These are phyloP conservation scores for Pogonognathellus flavescens DNA, from an alignment of 1,140 invertebrate genomes.

Conservation along the genomic window DNA sequence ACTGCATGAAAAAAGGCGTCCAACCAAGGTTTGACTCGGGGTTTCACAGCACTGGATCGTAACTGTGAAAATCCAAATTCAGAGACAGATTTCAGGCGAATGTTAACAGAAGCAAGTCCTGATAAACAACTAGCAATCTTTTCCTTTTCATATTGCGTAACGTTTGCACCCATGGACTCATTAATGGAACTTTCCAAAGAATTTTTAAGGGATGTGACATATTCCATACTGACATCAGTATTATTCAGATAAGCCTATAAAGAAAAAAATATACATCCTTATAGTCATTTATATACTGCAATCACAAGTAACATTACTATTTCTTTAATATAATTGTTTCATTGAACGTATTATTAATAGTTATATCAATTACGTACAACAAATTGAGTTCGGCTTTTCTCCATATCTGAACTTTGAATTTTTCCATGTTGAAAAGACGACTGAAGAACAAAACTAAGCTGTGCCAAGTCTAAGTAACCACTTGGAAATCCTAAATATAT, in stretches of 20 bases:
- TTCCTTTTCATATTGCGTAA: slow-evolving; percentile 77
- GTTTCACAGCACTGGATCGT: slow-evolving; percentile 84
- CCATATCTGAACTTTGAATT: slow-evolving; percentile 83
- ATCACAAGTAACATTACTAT: slow-evolving; percentile 31
- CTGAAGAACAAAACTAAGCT: slow-evolving; percentile 84
- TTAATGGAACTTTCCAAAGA: slow-evolving; percentile 81
- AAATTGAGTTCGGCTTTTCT: slow-evolving; percentile 80
- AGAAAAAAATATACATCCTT: slow-evolving; percentile 66
- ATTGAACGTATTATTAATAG: neutral
- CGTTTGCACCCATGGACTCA: slow-evolving; percentile 74
- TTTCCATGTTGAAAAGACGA: slow-evolving; percentile 86
- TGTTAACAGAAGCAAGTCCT: slow-evolving; percentile 81
- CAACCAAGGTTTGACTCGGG: slow-evolving; percentile 87
- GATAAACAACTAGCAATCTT: slow-evolving; percentile 83
- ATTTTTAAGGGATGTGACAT: slow-evolving; percentile 84
- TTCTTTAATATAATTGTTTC: neutral
- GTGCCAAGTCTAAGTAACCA: slow-evolving; percentile 85
- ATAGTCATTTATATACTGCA: slow-evolving; percentile 34
- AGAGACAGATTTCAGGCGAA: slow-evolving; percentile 82
- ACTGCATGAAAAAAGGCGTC: slow-evolving; percentile 78
- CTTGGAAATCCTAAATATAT: slow-evolving; percentile 79
- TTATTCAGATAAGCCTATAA: slow-evolving; percentile 89
- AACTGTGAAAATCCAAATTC: slow-evolving; percentile 90
- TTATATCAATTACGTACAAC: slow-evolving; percentile 73
- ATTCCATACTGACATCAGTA: slow-evolving; percentile 91